Base-by-base conservation (phyloP, 2,888 invertebrate genomes). In the Apodemia duryi region DNA sequence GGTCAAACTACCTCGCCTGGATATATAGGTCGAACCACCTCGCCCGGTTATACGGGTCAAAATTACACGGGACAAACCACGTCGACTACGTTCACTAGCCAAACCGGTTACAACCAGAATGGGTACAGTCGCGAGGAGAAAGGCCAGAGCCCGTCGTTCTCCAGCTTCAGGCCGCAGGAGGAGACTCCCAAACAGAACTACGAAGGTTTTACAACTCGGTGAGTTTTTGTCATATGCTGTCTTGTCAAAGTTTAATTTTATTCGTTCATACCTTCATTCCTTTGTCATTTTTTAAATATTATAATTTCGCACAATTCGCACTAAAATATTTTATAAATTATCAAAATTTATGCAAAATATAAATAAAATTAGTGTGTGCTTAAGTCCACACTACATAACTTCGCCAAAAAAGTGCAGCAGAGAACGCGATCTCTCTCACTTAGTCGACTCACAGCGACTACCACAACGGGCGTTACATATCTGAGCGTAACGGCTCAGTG, bases 151-250 rank as follows among this genome's bases (percentile, higher is more conserved):
- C 90, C 90, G 0, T 86, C 88, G 0, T 91, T 91, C 77, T 83
- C 86, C 0, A 91, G 91, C 73, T 91, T 91, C 72, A 71, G 91
- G 63, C 89, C 92, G 0, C 82, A 85, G 38, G 86, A 88, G 54
- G 91, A 88, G 10, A 75, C 77, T 32, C 82, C 83, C 32, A 90
- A 89, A 60, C 92, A 92, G 74, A 94, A 90, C 71, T 95, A 95
- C 75, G 94, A 95, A 75, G 94, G 94, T 64, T 95, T 94, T 75
- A 94, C 94, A 13, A 94, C 94, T 64, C 94, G 94, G 94, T 94
- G 71, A 92, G 92, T 76, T 54, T 68, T 46, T n/a, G 4, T 57
- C 32, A 41, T 54, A 57, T 21, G n/a, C 62, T 46, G 7, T 32
- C 43, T 64, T 65, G 68, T 67, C 69, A 51, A 52, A 66, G 64